phyloP scores from a whole-genome alignment of 2,797 vertebrate genomes.

The Sebastiscus albofasciatus region DNA sequence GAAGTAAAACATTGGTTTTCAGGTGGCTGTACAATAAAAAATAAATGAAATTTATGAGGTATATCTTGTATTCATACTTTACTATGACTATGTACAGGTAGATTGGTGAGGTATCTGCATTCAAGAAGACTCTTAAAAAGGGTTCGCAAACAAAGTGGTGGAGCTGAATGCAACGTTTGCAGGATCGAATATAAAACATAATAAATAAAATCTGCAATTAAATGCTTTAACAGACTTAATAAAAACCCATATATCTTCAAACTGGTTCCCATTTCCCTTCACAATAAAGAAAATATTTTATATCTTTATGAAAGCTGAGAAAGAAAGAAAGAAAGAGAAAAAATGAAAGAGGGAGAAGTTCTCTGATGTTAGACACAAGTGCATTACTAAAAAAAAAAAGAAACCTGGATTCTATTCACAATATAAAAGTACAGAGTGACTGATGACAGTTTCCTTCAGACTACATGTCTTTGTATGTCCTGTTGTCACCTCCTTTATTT shows the following conservation, averaged over 20 bases:
- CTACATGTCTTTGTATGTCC: not conserved
- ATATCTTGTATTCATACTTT: constrained; percentile 77
- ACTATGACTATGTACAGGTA: constrained; percentile 78
- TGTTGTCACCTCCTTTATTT: not conserved
- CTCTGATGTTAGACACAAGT: constrained; percentile 63
- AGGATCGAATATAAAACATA: constrained; percentile 59
- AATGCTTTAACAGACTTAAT: constrained; percentile 64
- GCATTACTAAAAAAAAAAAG: constrained; percentile 52
- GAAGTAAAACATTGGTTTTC: constrained; percentile 72
- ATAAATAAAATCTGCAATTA: constrained; percentile 75
- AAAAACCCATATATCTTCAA: constrained; percentile 49
- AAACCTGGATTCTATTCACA: constrained; percentile 59
- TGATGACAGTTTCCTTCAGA: constrained; percentile 16
- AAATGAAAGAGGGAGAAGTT: constrained; percentile 24
- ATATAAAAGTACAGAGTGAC: constrained; percentile 46
- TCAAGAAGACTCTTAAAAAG: constrained; percentile 50
- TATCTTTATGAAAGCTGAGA: constrained; percentile 46
- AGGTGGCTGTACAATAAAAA: constrained; percentile 78
- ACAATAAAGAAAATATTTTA: constrained; percentile 50
- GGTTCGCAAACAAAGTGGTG: constrained; percentile 48
- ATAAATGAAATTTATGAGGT: constrained; percentile 82
- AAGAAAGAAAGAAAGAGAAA: constrained; percentile 10
- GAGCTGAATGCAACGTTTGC: constrained; percentile 48
- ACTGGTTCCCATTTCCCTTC: constrained; percentile 52
- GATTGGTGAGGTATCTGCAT: constrained; percentile 62